Percentiles rank a stretch among this genome's conserved stretches.
Conservation (phyloP, 2,797 vertebrate genomes). For the Sorex maritimensis region DNA sequence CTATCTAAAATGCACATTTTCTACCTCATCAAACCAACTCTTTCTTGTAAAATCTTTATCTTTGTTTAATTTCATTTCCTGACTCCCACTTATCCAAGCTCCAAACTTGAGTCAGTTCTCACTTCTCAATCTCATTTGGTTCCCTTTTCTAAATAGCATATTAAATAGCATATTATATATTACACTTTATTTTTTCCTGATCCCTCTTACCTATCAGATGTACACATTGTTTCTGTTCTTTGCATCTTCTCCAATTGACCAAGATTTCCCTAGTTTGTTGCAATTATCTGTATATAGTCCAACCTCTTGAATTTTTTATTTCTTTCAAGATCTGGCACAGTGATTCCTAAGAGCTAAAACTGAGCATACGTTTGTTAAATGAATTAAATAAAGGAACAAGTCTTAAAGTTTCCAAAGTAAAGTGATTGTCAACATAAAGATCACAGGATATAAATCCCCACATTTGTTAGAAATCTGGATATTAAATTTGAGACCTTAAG, state of each 20-base stretch:
- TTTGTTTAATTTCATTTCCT: neutral
- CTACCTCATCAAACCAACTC: conserved; percentile 15
- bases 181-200: conserved; percentile 8
- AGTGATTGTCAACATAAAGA: conserved; percentile 48
- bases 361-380: conserved; percentile 7
- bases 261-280: neutral
- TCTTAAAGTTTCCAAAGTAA: conserved; percentile 39
- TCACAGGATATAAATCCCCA: conserved; percentile 45
- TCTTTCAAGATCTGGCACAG: conserved; percentile 4
- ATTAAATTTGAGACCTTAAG: conserved; percentile 50
- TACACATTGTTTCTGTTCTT: conserved; percentile 3
- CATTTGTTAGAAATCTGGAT: conserved; percentile 40
- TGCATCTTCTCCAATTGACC: neutral
- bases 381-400: conserved; percentile 39
- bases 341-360: neutral
- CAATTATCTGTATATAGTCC: neutral
- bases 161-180: too few species aligned
- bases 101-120: neutral
- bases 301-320: neutral
- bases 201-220: neutral
- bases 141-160: neutral
- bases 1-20: conserved; percentile 28
- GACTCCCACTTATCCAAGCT: neutral
- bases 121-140: conserved; percentile 34
- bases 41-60: neutral